A percentile compares a stretch with the other conserved stretches of the same genome.
Evolutionary conservation across 1,140 invertebrate species (phyloP).

Genomic region (Microplitis demolitor): DNA sequence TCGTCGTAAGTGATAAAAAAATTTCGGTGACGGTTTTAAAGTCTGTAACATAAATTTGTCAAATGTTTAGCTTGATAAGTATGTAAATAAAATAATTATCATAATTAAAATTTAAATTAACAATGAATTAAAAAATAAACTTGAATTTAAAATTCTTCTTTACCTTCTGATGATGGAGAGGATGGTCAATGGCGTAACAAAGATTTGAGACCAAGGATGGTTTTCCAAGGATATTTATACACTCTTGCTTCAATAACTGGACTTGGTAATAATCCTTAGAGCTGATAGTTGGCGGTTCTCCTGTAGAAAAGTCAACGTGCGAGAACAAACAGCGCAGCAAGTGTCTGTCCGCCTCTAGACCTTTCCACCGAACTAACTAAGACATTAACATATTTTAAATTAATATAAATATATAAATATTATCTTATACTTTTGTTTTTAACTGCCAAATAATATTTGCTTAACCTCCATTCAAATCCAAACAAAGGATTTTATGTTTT

Average conservation of each 20-base stretch:
- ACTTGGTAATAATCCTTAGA: constrained; percentile 68
- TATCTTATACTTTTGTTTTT: too few relatives aligned
- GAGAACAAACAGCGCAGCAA: constrained; percentile 86
- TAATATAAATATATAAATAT: background rate
- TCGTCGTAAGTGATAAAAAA: constrained; percentile 82
- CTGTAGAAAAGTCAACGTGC: constrained; percentile 68
- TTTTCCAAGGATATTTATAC: constrained; percentile 72
- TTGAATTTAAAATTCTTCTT: constrained; percentile 15
- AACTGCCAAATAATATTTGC: too few relatives aligned
- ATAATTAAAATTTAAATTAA: background rate
- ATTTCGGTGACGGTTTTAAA: constrained; percentile 74
- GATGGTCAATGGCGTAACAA: constrained; percentile 80
- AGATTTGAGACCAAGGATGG: constrained; percentile 76
- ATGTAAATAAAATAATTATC: constrained; percentile 9
- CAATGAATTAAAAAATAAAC: background rate
- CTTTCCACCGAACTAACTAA: constrained; percentile 79
- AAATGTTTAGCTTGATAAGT: background rate
- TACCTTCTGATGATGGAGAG: constrained; percentile 68
- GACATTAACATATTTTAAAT: constrained; percentile 18
- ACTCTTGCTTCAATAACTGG: constrained; percentile 77
- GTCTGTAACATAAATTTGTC: constrained; percentile 60
- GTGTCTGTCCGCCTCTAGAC: constrained; percentile 86
- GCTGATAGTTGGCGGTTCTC: constrained; percentile 60
- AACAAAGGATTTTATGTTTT: too few relatives aligned
- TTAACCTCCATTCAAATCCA: too few relatives aligned